Percentiles rank a stretch among this genome's conserved stretches.
Conservation (phyloP, 2,888 invertebrate genomes). For the Itoplectis maculator region DNA sequence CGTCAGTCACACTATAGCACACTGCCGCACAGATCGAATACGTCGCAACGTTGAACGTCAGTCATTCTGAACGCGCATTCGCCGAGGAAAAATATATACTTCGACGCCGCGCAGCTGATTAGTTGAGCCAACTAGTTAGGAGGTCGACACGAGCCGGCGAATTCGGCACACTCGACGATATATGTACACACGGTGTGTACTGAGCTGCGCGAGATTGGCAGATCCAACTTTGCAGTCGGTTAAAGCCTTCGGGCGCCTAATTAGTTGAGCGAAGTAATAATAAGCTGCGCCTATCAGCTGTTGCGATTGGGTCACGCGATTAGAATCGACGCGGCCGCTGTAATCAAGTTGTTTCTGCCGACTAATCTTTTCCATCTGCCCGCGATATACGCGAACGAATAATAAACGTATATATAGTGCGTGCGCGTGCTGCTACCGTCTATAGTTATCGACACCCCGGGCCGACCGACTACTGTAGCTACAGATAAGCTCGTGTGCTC, state of each 20-base stretch:
- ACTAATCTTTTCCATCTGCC: not conserved
- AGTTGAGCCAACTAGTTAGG: too few species aligned
- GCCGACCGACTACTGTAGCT: too few species aligned
- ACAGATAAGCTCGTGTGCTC: not conserved
- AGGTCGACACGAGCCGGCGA: too few species aligned
- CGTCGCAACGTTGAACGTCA: too few species aligned
- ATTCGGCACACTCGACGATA: not conserved
- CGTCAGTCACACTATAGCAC: too few species aligned
- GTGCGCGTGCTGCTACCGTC: too few species aligned
- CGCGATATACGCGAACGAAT: not conserved
- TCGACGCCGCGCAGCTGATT: too few species aligned
- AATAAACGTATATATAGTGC: not conserved
- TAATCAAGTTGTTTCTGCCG: slow-evolving; percentile 3
- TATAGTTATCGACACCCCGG: not conserved
- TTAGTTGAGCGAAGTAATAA: slow-evolving; percentile 8
- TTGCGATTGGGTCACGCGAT: slow-evolving; percentile 3
- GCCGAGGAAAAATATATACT: too few species aligned
- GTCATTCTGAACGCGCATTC: too few species aligned
- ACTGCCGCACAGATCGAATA: too few species aligned
- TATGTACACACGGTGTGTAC: not conserved
- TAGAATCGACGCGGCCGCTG: not conserved
- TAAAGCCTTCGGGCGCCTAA: not conserved
- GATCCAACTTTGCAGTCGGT: not conserved
- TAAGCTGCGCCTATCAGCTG: slow-evolving; percentile 2
- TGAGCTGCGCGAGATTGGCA: not conserved